Evolutionary conservation across 2,888 invertebrate genomes (phyloP).

Genomic region (Orthosia gracilis): DNA sequence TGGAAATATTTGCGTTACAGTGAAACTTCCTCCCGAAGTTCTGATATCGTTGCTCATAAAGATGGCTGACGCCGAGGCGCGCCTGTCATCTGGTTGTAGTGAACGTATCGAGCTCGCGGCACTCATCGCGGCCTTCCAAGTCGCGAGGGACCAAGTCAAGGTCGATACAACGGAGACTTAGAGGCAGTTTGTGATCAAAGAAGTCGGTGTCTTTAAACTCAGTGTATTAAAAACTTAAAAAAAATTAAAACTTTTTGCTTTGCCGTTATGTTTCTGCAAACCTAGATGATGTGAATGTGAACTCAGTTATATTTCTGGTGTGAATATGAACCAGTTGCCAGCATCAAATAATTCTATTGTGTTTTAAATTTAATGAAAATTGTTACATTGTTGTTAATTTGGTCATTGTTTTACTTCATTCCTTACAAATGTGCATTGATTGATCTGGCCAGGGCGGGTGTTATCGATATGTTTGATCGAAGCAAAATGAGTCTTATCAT

Average conservation of each 20-base stretch:
- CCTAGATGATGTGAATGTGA: neutral
- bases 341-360: neutral
- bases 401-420: neutral
- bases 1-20: slow-evolving; percentile 85
- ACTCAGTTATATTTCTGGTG: neutral
- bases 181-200: neutral
- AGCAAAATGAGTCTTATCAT: neutral
- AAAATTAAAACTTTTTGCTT: neutral
- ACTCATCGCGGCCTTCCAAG: slow-evolving; percentile 96
- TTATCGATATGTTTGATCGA: neutral
- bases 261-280: slow-evolving; percentile 2
- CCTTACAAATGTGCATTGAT: neutral
- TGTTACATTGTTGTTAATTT: neutral
- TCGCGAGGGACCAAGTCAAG: slow-evolving; percentile 92
- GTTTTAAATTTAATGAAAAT: neutral
- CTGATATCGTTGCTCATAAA: slow-evolving; percentile 95
- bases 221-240: neutral
- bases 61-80: slow-evolving; percentile 97
- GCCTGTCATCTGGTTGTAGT: slow-evolving; percentile 96
- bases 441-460: neutral
- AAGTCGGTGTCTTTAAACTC: neutral
- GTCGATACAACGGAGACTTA: slow-evolving; percentile 61
- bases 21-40: slow-evolving; percentile 96
- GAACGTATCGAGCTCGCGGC: slow-evolving; percentile 98
- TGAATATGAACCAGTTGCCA: too few species aligned